Conservation (phyloP, 92 coral and sea anemone species). For the Umimayanthus kanabou region DNA sequence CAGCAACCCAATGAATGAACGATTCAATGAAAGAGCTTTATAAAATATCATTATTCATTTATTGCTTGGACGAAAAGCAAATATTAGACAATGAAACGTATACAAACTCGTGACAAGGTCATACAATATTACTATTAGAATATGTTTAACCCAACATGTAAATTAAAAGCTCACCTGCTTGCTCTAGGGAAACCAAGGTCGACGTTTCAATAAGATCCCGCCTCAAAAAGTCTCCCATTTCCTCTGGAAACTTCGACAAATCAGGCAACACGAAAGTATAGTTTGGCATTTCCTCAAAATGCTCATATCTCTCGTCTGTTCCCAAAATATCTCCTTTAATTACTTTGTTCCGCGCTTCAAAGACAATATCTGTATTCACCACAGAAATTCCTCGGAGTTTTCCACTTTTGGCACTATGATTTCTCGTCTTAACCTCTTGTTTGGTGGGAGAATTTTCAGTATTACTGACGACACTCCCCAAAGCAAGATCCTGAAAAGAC, state of each 20-base stretch:
- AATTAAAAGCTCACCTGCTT: constrained; percentile 69
- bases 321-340: constrained; percentile 62
- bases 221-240: constrained; percentile 75
- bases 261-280: constrained; percentile 92
- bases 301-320: constrained; percentile 64
- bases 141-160: background rate
- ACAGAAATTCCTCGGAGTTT: constrained; percentile 91
- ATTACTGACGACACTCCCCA: constrained; percentile 42
- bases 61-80: too few species aligned
- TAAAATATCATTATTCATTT: too few species aligned
- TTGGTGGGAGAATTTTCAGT: constrained; percentile 14
- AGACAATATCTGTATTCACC: constrained; percentile 91
- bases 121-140: too few species aligned
- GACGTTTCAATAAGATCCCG: constrained; percentile 91
- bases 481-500: constrained; percentile 67
- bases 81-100: too few species aligned
- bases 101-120: background rate
- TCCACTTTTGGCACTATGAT: constrained; percentile 43
- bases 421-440: background rate
- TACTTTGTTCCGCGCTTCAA: constrained; percentile 80
- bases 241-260: constrained; percentile 70
- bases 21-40: background rate
- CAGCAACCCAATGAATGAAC: background rate
- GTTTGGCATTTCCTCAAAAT: constrained; percentile 76
- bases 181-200: constrained; percentile 81